Evolutionary conservation across 2,888 invertebrate genomes (phyloP), one percentile per base, ranked within the genome.

Genomic region (Synergus umbraculus): DNA sequence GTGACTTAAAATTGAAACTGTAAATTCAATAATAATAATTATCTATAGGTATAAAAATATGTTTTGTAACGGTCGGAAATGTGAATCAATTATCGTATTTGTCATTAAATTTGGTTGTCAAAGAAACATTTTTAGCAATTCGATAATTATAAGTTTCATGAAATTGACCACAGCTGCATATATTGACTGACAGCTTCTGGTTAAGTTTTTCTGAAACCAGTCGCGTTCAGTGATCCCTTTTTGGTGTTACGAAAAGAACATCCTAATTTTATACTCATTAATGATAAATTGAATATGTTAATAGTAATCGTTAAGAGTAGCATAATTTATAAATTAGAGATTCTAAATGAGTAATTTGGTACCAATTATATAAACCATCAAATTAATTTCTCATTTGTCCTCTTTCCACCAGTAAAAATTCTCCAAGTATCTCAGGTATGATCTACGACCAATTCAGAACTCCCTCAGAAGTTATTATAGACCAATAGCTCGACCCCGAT

Each of bases 401-500:
- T 22, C 37, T 49, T 73, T 69, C 8, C 29, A n/a, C 10, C 54
- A n/a, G 54, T n/a, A 54, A 73, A 73, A 54, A 73, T 8, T 54
- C 10, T n/a, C 60, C 22, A 63, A 13, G 2, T 46, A 37, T 29
- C 22, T 54, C 73, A 76, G 65, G 54, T 78, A 64, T 49, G 44
- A 78, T 76, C 49, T 65, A 78, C 63, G 41, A 65, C 49, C 64
- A 37, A 77, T 69, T 60, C 76, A 69, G 78, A 81, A 73, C 82
- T 85, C 81, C 85, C 87, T 77, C 67, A 77, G 79, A 85, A 85
- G 84, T 81, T 81, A 88, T 88, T 87, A 87, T 77, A 76, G 79
- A 79, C 84, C 87, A 88, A 87, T 84, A 85, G 86, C 77, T 78
- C 81, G 81, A 85, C 83, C 85, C 82, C 79, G 79, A 73, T 82